Conservation (phyloP, 2,797 vertebrate species). For the Alectoris magna region DNA sequence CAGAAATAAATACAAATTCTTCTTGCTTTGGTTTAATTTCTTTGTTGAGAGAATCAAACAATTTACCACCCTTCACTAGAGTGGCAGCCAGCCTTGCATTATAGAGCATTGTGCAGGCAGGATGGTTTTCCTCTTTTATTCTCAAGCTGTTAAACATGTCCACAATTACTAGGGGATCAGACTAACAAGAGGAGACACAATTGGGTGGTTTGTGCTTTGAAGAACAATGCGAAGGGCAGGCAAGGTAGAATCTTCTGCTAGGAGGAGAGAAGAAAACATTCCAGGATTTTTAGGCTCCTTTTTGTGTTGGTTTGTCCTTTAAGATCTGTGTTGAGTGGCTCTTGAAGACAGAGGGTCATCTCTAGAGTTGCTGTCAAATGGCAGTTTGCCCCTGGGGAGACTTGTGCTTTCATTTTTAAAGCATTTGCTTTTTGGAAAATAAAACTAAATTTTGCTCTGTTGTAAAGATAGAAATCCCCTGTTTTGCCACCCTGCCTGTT, state of each 20-base stretch:
- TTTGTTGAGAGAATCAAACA: background rate
- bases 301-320: background rate
- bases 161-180: background rate
- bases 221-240: background rate
- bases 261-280: fast-evolving
- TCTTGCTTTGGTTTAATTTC: background rate
- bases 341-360: background rate
- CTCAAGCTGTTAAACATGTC: background rate
- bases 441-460: background rate
- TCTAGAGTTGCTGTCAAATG: background rate
- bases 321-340: background rate
- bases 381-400: background rate
- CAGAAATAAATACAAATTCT: background rate
- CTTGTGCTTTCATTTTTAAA: background rate
- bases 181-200: background rate
- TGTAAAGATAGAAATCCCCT: background rate
- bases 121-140: background rate
- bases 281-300: background rate
- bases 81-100: background rate
- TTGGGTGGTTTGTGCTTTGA: background rate
- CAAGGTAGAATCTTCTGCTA: background rate
- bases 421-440: background rate
- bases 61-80: background rate
- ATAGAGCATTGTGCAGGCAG: background rate
- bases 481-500: background rate